phyloP scores from a whole-genome alignment of 1,140 invertebrate genomes.

The Samia ricini region DNA sequence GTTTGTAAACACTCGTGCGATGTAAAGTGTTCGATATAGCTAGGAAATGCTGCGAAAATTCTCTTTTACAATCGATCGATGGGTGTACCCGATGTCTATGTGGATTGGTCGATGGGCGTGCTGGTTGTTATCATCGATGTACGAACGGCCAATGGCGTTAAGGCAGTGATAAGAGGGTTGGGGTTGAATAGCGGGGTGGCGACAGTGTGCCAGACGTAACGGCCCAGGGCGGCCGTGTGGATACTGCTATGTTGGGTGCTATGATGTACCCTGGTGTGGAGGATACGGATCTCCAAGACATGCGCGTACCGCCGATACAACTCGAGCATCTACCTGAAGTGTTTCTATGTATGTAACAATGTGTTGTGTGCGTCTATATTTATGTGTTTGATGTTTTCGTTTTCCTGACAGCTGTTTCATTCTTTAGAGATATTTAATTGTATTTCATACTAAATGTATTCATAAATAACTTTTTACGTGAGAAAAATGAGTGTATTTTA shows the following conservation, averaged over 20 bases:
- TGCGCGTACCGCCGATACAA: constrained; percentile 83
- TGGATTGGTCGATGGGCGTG: constrained; percentile 68
- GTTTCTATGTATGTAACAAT: constrained; percentile 82
- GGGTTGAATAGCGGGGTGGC: constrained; percentile 55
- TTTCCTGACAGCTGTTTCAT: not conserved
- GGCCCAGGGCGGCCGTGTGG: constrained; percentile 52
- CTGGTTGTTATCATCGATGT: constrained; percentile 60
- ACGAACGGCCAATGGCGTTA: constrained; percentile 58
- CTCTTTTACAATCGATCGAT: constrained; percentile 62
- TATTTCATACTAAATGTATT: no score
- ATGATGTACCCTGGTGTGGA: constrained; percentile 76
- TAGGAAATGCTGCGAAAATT: constrained; percentile 59
- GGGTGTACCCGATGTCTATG: constrained; percentile 45
- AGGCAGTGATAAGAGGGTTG: constrained; percentile 67
- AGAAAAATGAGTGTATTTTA: no score
- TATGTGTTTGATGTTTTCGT: constrained; percentile 26
- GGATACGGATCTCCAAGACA: constrained; percentile 68
- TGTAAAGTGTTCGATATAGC: constrained; percentile 60
- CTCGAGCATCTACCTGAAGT: constrained; percentile 86
- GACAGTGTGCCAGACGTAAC: constrained; percentile 59
- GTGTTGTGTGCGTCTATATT: constrained; percentile 34
- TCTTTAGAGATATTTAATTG: not conserved
- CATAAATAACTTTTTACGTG: no score
- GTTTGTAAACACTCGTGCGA: constrained; percentile 34
- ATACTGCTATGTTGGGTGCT: constrained; percentile 65